A percentile compares a stretch with the other conserved stretches of the same genome.
Evolutionary conservation across 2,888 invertebrate genomes (phyloP).

Genomic region (Troides oblongomaculatus): DNA sequence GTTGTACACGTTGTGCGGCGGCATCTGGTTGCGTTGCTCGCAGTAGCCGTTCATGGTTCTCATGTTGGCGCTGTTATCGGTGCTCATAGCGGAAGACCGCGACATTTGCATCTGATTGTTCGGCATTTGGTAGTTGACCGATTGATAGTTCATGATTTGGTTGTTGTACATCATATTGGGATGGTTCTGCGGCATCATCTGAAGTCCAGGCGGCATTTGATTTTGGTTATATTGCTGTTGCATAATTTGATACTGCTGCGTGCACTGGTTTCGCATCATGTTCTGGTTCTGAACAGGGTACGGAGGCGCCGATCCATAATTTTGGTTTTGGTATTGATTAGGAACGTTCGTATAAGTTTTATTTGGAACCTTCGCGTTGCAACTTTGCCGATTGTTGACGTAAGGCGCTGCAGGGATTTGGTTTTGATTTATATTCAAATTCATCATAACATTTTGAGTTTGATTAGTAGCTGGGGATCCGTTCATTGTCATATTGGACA

Average conservation of each 20-base stretch:
- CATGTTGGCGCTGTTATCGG: constrained; percentile 71
- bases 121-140: constrained; percentile 56
- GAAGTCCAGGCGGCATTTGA: constrained; percentile 49
- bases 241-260: constrained; percentile 68
- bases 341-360: constrained; percentile 57
- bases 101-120: constrained; percentile 67
- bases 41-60: constrained; percentile 65
- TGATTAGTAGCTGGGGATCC: constrained; percentile 51
- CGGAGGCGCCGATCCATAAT: constrained; percentile 56
- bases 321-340: constrained; percentile 65
- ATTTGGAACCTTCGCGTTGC: constrained; percentile 57
- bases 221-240: constrained; percentile 60
- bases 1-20: constrained; percentile 54
- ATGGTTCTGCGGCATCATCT: constrained; percentile 52
- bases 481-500: constrained; percentile 65
- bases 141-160: constrained; percentile 64
- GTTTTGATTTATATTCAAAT: constrained; percentile 49
- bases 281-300: constrained; percentile 63
- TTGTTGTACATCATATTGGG: constrained; percentile 52
- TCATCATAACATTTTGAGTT: constrained; percentile 35
- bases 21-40: constrained; percentile 56
- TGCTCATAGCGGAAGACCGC: constrained; percentile 72
- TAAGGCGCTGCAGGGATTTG: constrained; percentile 46
- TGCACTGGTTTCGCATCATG: constrained; percentile 58
- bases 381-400: constrained; percentile 57